Base-by-base conservation (phyloP, 2,113 vertebrate species). In the Eudyptes chrysolophus region DNA sequence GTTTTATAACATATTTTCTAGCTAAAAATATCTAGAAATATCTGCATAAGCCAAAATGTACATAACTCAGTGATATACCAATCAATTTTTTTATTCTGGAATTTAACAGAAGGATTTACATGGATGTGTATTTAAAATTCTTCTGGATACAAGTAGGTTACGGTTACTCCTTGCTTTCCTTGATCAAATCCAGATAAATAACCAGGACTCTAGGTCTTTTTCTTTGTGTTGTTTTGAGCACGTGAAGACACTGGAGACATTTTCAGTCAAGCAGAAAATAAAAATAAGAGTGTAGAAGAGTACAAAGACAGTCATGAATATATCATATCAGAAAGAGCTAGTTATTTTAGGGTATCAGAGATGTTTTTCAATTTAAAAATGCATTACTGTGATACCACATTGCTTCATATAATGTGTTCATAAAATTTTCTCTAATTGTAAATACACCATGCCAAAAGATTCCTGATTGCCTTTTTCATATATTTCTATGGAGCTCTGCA, bases 351-450 rank as follows among this genome's bases (percentile, higher is more conserved):
- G 51, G 55, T 82, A 87, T 38, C 32, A 68, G 55, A 29, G 36
- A 82, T 84, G 40, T 18, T 89, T 92, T 95, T 81, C 44, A 68
- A 40, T 89, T 84, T 66, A 87, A 88, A 94, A 96, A 87, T 81
- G 13, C 19, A 42, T 74, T 84, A 38, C 29, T 46, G 12, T 89
- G 54, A 72, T 74, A 64, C 42, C 52, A 76, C n/a, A 72, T 88
- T 85, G 46, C 49, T 91, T 94, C 84, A 92, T 58, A 83, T 14
- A 80, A 92, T 86, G 16, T 54, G 54, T 69, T 62, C 65, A 84
- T 83, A 92, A 19, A 92, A 90, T 96, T 95, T 95, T 92, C 51
- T 90, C 40, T 92, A 96, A 96, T 90, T 92, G n/a, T 78, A 94
- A 92, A 95, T 81, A 68, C 46, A 84, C 6, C 11, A 48, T 34